A percentile compares a stretch with the other conserved stretches of the same genome.
phyloP scores from a whole-genome alignment of 1,140 invertebrate genomes.

The Lanistes nyassanus region DNA sequence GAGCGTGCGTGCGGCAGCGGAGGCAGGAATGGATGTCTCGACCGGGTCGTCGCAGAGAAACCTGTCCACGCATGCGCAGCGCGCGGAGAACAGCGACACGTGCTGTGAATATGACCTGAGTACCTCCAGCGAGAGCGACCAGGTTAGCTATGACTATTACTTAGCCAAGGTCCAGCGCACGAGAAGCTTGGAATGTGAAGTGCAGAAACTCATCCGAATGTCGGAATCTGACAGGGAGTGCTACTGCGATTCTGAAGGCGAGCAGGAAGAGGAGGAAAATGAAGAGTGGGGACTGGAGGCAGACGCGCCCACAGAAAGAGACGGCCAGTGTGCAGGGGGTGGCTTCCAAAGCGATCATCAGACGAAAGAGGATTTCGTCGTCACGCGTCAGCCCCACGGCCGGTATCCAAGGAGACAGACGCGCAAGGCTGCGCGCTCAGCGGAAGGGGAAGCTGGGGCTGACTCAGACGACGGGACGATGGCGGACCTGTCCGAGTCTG shows the following conservation, averaged over 20 bases:
- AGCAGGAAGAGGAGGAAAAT: neutral
- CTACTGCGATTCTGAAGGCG: neutral
- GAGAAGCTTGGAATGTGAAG: slow-evolving; percentile 47
- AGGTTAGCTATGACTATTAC: slow-evolving; percentile 45
- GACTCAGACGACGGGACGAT: slow-evolving; percentile 40
- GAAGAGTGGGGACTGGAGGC: neutral
- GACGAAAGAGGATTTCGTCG: slow-evolving; percentile 11
- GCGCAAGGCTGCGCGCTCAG: slow-evolving; percentile 38
- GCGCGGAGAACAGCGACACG: slow-evolving; percentile 44
- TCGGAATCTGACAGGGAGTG: slow-evolving; percentile 25
- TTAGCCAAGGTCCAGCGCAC: slow-evolving; percentile 51
- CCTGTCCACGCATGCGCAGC: neutral
- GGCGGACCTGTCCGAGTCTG: slow-evolving; percentile 45
- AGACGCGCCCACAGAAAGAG: slow-evolving; percentile 8
- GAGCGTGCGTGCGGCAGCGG: too few species aligned
- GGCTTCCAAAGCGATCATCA: neutral
- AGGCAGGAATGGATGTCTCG: too few species aligned
- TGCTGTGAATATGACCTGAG: slow-evolving; percentile 54
- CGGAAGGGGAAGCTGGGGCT: slow-evolving; percentile 28
- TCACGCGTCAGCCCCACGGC: neutral
- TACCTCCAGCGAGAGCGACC: slow-evolving; percentile 51
- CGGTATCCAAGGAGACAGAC: slow-evolving; percentile 10
- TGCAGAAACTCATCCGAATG: slow-evolving; percentile 40
- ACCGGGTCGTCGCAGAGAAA: neutral
- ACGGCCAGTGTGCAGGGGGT: neutral